Conservation (phyloP, 2,113 vertebrate genomes). For the Sporophila hypoxantha region DNA sequence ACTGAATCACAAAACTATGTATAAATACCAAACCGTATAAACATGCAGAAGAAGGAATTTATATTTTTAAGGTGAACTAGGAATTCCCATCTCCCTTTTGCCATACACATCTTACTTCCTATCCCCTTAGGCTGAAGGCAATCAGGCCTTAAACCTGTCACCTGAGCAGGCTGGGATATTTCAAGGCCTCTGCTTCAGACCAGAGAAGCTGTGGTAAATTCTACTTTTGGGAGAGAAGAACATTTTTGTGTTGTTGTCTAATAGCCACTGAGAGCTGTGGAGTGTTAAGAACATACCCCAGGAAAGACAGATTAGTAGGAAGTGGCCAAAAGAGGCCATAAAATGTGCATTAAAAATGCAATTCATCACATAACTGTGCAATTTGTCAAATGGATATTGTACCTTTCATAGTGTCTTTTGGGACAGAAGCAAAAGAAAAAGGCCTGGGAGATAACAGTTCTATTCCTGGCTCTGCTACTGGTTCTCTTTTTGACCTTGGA, state of each 20-base stretch:
- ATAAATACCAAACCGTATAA: background rate
- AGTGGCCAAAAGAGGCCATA: constrained; percentile 56
- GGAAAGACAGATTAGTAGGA: constrained; percentile 52
- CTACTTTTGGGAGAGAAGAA: constrained; percentile 22
- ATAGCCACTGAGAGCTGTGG: constrained; percentile 20
- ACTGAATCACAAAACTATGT: background rate
- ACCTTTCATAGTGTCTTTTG: constrained; percentile 46
- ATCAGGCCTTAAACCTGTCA: background rate
- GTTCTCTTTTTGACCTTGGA: constrained; percentile 47
- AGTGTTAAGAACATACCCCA: constrained; percentile 49
- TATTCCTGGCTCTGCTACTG: constrained; percentile 49
- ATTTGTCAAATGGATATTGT: constrained; percentile 59
- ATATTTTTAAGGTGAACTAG: background rate
- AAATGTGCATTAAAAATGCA: constrained; percentile 60
- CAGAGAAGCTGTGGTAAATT: background rate
- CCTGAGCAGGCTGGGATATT: background rate
- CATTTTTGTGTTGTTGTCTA: constrained; percentile 51
- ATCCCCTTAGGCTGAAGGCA: background rate
- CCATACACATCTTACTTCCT: background rate
- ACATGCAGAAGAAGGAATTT: background rate
- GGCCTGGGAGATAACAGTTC: constrained; percentile 36
- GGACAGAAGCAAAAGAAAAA: constrained; percentile 50
- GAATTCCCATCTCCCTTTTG: background rate
- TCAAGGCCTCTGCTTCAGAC: background rate
- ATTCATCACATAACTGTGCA: constrained; percentile 55